Base-by-base conservation (phyloP, 2,113 vertebrate species). In the Epinephelus fuscoguttatus region DNA sequence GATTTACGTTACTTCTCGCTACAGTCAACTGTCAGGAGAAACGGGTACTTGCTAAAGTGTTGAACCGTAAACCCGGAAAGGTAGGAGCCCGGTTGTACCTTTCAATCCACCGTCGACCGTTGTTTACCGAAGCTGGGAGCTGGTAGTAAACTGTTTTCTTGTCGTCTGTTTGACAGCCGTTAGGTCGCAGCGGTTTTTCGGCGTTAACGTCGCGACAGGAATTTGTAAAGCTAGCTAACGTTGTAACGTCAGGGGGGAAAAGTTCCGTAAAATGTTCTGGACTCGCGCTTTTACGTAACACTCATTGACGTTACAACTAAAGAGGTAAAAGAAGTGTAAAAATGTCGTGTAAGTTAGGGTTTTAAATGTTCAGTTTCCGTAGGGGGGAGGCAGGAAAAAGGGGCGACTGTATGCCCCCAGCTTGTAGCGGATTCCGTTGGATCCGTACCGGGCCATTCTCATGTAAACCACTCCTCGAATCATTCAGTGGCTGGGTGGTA, bases 401-500 rank as follows among this genome's bases (percentile, higher is more conserved):
- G 30, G 33, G 23, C 19, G 52, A 74, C 53, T 64, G 77, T 76
- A 70, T 83, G 82, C 15, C 70, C 73, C 70, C 88, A 74, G 87
- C 42, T 81, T 88, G 80, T 71, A 42, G 77, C 77, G 50, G 89
- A 84, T 81, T 83, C 84, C 75, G 73, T 69, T 80, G 86, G 80
- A 79, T 87, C 78, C 64, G 87, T 78, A 84, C 77, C 80, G 83
- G 79, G 64, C 64, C 96, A 96, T 99, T 99, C 96, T 97, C 96
- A 98, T 98, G 97, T 98, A 98, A 98, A 98, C 96, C 95, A 95
- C 95, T 96, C 96, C 96, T 96, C 95, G 95, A 96, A 96, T 96
- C 97, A 97, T 97, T 92, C 92, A 92, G 97, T 97, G 96, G 96
- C 97, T 98, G 97, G 98, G 97, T 98, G 98, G 98, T 97, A 98